Conservation (phyloP, 2,888 invertebrate species). For the Pollenia griseotomentosa region DNA sequence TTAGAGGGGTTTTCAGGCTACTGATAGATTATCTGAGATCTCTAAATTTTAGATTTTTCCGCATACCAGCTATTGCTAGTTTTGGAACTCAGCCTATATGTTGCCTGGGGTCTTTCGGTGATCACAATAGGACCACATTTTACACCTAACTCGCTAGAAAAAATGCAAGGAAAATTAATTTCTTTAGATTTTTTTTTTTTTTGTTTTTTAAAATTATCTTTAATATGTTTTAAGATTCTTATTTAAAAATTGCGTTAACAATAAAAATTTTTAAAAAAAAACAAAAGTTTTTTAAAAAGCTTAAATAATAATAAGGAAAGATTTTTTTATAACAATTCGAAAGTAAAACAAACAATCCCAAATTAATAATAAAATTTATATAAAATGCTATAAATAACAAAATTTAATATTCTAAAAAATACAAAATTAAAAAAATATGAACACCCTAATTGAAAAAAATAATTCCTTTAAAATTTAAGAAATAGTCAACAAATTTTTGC, state of each 20-base stretch:
- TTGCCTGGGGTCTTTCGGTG: too few relatives aligned
- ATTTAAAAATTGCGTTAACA: not conserved
- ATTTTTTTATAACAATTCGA: slow-evolving; percentile 12
- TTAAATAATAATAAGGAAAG: slow-evolving; percentile 41
- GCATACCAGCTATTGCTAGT: too few relatives aligned
- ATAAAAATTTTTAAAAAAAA: slow-evolving; percentile 1
- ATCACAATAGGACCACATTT: too few relatives aligned
- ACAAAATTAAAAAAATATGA: slow-evolving; percentile 1
- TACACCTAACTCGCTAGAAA: too few relatives aligned
- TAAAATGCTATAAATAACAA: slow-evolving; percentile 78
- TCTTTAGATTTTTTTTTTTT: too few relatives aligned
- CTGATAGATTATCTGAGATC: too few relatives aligned
- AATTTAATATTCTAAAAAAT: slow-evolving; percentile 75
- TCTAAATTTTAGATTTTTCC: too few relatives aligned
- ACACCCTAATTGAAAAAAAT: slow-evolving; percentile 27
- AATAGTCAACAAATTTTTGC: slow-evolving; percentile 62
- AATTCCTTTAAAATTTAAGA: slow-evolving; percentile 43
- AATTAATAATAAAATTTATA: slow-evolving; percentile 61
- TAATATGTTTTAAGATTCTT: too few relatives aligned
- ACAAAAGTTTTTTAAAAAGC: slow-evolving; percentile 21
- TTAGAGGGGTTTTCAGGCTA: too few relatives aligned
- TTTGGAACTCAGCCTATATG: too few relatives aligned
- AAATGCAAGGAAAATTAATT: too few relatives aligned
- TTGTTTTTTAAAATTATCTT: too few relatives aligned
- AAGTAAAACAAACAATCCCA: slow-evolving; percentile 38